Evolutionary conservation across 2,888 invertebrate genomes (phyloP).

Genomic region (Mactromeris polynyma): DNA sequence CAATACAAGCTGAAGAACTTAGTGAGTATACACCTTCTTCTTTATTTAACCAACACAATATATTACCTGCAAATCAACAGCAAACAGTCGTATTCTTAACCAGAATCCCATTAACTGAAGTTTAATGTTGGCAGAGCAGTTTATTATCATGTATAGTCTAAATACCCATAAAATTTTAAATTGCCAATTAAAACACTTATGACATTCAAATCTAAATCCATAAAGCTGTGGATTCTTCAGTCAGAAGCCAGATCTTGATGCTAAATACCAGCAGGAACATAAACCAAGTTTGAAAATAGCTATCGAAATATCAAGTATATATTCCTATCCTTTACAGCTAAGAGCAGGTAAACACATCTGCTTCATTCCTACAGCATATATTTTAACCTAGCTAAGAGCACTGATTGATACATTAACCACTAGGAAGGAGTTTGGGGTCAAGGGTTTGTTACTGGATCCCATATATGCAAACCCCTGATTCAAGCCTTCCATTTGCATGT

Average conservation of each 20-base stretch:
- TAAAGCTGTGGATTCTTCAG: slow-evolving; percentile 2
- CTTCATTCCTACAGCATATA: background rate
- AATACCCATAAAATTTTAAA: slow-evolving; percentile 12
- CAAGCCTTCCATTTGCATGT: too few relatives aligned
- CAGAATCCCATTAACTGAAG: slow-evolving; percentile 15
- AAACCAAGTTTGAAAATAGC: slow-evolving; percentile 1
- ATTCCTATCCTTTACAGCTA: background rate
- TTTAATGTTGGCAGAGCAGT: slow-evolving; percentile 11
- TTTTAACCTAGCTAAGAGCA: background rate
- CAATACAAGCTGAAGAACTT: background rate
- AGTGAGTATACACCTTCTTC: background rate
- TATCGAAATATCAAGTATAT: slow-evolving; percentile 5
- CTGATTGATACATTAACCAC: too few relatives aligned
- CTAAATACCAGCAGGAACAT: background rate
- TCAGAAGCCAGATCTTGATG: background rate
- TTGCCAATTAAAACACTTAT: slow-evolving; percentile 18
- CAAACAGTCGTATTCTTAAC: background rate
- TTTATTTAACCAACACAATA: slow-evolving; percentile 15
- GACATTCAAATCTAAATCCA: slow-evolving; percentile 19
- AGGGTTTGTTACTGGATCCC: too few relatives aligned
- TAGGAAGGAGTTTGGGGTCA: too few relatives aligned
- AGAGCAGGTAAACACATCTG: background rate
- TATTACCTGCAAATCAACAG: slow-evolving; percentile 7
- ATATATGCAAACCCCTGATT: too few relatives aligned
- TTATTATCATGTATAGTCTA: slow-evolving; percentile 13